Base-by-base conservation (phyloP, 1,140 invertebrate species). In the Papilio glaucus region DNA sequence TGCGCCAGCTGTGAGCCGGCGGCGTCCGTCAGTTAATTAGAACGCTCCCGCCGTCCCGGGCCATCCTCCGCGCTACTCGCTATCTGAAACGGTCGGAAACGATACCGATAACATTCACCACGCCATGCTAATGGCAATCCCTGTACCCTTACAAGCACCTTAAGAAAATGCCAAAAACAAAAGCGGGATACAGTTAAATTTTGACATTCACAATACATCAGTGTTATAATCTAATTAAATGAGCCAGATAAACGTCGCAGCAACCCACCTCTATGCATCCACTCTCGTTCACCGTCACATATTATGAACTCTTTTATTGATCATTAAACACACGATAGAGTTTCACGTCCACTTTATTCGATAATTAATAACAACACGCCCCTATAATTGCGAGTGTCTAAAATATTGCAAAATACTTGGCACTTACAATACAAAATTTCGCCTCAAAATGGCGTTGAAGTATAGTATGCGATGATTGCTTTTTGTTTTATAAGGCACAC, bases 361-460 rank as follows among this genome's bases (percentile, higher is more conserved):
- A 79, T 81, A 81, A 76, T 77, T 76, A 77, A 70, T 67, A 76
- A 53, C 76, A 67, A 75, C 77, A 86, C 75, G 75, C 83, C 80
- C 71, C 75, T 65, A 72, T 57, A 57, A 84, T 77, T 77, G 78
- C 75, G 71, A 79, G 67, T 83, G 86, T 83, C 70, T 77, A 89
- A 89, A 91, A 88, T 92, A 92, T 91, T 91, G 89, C 90, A 81
- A 93, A 93, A 93, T 93, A 93, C 89, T 91, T 93, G 91, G 90
- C 91, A 93, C 91, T 93, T 92, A 93, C 91, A 91, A 84, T 90
- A 92, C 84, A 90, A 92, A 91, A 93, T 93, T 93, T 93, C 88
- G 92, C 91, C 90, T 93, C 92, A 93, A 93, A 93, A 93, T 93
- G 92, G 92, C 92, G 92, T 92, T 93, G 85, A 85, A 83, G 84